A percentile compares a stretch with the other conserved stretches of the same genome.
These are phyloP conservation scores for Peromyscus californicus DNA, from an alignment of 2,113 vertebrate genomes.

Conservation along the genomic window DNA sequence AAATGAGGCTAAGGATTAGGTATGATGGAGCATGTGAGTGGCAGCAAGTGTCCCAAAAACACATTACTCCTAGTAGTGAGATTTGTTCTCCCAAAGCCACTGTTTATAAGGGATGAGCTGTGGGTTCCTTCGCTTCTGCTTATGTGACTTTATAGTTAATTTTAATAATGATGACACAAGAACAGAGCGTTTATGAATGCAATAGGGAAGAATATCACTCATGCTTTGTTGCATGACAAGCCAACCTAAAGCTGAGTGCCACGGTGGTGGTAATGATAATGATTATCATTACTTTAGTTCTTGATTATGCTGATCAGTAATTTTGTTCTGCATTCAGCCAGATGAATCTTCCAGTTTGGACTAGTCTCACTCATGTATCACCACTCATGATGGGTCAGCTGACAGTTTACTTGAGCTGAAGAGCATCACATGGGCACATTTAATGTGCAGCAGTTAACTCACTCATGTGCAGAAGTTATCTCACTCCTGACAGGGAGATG, in stretches of 20 bases:
- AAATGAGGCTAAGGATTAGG: not conserved
- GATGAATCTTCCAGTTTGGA: not conserved
- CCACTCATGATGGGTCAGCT: not conserved
- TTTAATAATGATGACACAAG: not conserved
- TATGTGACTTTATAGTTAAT: not conserved
- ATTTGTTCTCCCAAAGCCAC: not conserved
- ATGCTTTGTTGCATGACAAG: not conserved
- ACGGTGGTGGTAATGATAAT: not conserved
- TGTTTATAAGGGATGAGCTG: not conserved
- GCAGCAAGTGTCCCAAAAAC: fast-evolving
- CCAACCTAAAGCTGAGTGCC: not conserved
- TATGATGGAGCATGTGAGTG: fast-evolving
- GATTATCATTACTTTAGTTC: not conserved
- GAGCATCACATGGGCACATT: not conserved
- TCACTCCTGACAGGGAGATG: not conserved
- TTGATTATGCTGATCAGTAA: not conserved
- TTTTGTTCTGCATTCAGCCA: not conserved
- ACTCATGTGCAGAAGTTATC: not conserved
- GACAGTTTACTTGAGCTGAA: not conserved
- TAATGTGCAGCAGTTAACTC: not conserved
- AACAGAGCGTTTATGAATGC: not conserved
- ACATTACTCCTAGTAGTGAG: fast-evolving
- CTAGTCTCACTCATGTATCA: not conserved
- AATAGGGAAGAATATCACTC: not conserved
- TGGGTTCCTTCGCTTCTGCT: not conserved